Conservation (phyloP, 2,113 vertebrate species). For the Oenanthe oenanthe region DNA sequence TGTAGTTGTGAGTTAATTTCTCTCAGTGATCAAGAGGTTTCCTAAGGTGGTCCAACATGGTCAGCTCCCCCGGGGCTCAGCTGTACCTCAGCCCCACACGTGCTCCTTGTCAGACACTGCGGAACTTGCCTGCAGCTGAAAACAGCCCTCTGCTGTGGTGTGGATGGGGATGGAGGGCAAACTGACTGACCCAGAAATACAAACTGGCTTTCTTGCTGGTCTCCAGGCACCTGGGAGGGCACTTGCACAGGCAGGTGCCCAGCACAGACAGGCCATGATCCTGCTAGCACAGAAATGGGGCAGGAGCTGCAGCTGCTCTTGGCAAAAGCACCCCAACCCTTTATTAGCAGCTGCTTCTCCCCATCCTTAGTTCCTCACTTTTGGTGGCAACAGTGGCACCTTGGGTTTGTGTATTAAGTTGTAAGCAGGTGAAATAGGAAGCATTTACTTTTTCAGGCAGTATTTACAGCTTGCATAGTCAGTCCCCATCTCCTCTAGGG, state of each 20-base stretch:
- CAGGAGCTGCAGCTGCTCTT: background rate
- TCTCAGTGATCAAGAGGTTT: background rate
- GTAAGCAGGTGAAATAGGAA: conserved; percentile 65
- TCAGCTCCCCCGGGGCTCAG: background rate
- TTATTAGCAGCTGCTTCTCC: background rate
- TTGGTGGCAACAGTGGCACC: conserved; percentile 34
- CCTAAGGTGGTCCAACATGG: background rate
- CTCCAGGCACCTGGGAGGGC: background rate
- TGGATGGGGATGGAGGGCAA: background rate
- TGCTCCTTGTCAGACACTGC: background rate
- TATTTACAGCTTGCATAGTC: conserved; percentile 70
- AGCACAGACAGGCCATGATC: background rate
- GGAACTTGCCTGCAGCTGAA: background rate
- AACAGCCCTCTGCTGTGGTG: background rate
- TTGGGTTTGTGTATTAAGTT: conserved; percentile 40
- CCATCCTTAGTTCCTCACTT: conserved; percentile 6
- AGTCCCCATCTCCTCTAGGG: conserved; percentile 68
- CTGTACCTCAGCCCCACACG: background rate
- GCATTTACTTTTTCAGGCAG: conserved; percentile 72
- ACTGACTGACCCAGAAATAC: background rate
- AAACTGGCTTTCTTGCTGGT: background rate
- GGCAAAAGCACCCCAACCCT: background rate
- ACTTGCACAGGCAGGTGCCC: background rate
- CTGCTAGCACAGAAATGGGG: background rate
- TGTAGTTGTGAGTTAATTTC: conserved; percentile 30